Evolutionary conservation across 2,113 vertebrate species (phyloP).

Genomic region (Myxocyprinus asiaticus): DNA sequence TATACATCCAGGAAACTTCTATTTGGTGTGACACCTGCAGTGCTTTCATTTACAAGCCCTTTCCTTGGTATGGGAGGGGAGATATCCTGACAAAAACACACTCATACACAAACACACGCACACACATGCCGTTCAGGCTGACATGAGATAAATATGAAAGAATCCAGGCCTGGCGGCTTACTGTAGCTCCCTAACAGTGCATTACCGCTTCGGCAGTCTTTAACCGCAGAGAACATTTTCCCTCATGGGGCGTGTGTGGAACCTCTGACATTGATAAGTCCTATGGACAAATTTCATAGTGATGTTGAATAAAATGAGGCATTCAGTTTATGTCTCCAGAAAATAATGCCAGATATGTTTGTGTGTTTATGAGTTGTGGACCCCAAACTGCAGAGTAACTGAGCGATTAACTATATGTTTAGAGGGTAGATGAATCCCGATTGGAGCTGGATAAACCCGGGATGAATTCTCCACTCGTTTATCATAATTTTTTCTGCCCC

Average conservation of each 20-base stretch:
- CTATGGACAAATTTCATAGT: conserved; percentile 15
- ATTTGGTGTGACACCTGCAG: conserved; percentile 31
- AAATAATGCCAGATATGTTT: conserved; percentile 26
- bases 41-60: conserved; percentile 18
- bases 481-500: background rate
- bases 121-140: background rate
- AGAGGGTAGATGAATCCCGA: background rate
- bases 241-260: conserved; percentile 26
- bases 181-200: background rate
- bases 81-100: background rate
- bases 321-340: conserved; percentile 15
- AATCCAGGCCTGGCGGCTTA: conserved; percentile 9
- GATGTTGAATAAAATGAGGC: conserved; percentile 18
- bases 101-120: background rate
- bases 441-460: conserved; percentile 13
- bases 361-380: background rate
- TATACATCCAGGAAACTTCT: conserved; percentile 13
- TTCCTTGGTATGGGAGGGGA: conserved; percentile 1
- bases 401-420: conserved; percentile 20
- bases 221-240: conserved; percentile 16
- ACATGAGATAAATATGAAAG: conserved; percentile 31
- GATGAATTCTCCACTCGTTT: conserved; percentile 3
- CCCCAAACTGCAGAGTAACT: conserved; percentile 2
- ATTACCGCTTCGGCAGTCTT: conserved; percentile 12
- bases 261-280: conserved; percentile 36